Evolutionary conservation across 64 coral and sea anemone species (phyloP).

Genomic region (Pocillopora verrucosa): DNA sequence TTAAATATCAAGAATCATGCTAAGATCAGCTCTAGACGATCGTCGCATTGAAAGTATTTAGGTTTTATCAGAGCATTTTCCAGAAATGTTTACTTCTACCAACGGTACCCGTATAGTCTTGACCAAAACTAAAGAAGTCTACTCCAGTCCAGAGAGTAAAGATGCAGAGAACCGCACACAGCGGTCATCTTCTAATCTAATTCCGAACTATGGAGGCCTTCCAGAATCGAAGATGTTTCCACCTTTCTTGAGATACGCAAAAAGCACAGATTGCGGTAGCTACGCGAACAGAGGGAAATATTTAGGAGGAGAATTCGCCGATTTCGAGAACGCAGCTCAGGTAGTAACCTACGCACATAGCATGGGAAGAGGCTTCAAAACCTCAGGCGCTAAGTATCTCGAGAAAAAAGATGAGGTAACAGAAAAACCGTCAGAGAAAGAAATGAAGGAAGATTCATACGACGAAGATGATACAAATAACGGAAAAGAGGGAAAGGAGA

Average conservation of each 20-base stretch:
- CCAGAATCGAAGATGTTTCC: neutral
- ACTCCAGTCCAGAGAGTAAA: neutral
- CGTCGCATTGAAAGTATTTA: neutral
- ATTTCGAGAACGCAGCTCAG: neutral
- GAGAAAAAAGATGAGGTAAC: neutral
- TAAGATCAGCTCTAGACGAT: neutral
- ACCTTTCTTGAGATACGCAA: neutral
- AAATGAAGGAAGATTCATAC: neutral
- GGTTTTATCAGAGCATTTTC: neutral
- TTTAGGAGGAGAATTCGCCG: neutral
- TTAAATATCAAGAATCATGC: neutral
- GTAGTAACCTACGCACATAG: neutral
- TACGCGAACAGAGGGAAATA: neutral
- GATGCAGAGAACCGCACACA: neutral
- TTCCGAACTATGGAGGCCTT: neutral
- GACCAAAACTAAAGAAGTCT: neutral
- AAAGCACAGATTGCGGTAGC: neutral
- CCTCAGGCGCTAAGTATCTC: neutral
- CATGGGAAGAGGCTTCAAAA: neutral
- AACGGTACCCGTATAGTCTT: neutral
- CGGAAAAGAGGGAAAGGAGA: conserved; percentile 16
- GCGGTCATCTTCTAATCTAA: neutral
- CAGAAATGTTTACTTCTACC: neutral
- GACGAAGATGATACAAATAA: neutral
- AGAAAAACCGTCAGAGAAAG: neutral